These are phyloP conservation scores for Agrochola macilenta DNA, from an alignment of 2,888 invertebrate genomes.

Conservation along the genomic window DNA sequence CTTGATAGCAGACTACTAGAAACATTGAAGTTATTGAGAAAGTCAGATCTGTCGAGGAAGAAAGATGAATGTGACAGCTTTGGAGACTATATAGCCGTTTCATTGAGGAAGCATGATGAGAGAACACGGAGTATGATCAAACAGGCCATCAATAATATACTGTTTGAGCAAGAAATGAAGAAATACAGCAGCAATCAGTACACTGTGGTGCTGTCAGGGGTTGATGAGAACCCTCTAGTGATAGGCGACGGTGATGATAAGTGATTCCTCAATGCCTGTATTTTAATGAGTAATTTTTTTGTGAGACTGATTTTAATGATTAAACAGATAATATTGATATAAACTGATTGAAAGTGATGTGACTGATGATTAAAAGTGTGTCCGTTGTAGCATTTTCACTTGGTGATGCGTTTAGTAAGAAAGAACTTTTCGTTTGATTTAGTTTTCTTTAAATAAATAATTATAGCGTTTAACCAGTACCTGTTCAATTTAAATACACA, in stretches of 20 bases:
- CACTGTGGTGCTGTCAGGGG: slow-evolving; percentile 73
- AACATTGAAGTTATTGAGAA: slow-evolving; percentile 72
- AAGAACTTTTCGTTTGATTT: not conserved
- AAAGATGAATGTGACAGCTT: slow-evolving; percentile 87
- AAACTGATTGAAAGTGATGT: not conserved
- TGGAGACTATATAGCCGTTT: slow-evolving; percentile 86
- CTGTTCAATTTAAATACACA: not conserved
- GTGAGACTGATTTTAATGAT: slow-evolving; percentile 44
- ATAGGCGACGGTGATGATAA: slow-evolving; percentile 70
- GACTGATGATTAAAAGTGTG: not conserved
- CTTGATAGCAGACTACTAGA: slow-evolving; percentile 75
- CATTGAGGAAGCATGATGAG: slow-evolving; percentile 85
- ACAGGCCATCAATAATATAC: slow-evolving; percentile 86
- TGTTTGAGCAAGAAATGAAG: slow-evolving; percentile 88
- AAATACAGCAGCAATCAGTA: slow-evolving; percentile 79
- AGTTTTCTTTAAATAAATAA: not conserved
- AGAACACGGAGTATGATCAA: slow-evolving; percentile 86
- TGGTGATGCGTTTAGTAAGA: not conserved
- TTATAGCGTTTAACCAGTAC: not conserved
- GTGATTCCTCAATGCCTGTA: slow-evolving; percentile 9
- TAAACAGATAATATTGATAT: not conserved
- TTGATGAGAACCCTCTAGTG: slow-evolving; percentile 81
- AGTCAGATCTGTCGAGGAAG: slow-evolving; percentile 75
- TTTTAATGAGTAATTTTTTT: not conserved
- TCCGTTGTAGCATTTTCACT: not conserved